Conservation (phyloP, 1,140 invertebrate species). For the Drosophila kohkoa region DNA sequence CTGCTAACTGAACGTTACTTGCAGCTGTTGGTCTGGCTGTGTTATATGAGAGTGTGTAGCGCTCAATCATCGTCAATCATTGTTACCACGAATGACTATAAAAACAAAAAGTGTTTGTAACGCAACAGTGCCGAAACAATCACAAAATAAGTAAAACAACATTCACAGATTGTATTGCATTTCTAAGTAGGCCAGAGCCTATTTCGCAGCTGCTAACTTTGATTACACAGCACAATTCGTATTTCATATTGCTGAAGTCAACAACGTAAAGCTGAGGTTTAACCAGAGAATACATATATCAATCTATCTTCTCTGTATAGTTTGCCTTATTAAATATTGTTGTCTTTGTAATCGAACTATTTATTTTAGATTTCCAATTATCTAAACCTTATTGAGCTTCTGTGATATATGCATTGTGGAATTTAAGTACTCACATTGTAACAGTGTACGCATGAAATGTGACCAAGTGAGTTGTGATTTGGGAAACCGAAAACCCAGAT, state of each 20-base stretch:
- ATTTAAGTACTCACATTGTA: background rate
- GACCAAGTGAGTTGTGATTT: slow-evolving; percentile 16
- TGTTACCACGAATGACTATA: slow-evolving; percentile 19
- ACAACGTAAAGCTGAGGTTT: slow-evolving; percentile 14
- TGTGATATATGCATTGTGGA: background rate
- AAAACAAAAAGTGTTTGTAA: slow-evolving; percentile 50
- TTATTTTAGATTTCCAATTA: background rate
- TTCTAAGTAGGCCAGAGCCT: slow-evolving; percentile 44
- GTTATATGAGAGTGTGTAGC: slow-evolving; percentile 10
- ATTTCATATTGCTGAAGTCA: slow-evolving; percentile 59
- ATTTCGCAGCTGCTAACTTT: slow-evolving; percentile 66
- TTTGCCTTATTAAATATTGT: too few species aligned
- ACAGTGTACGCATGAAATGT: slow-evolving; percentile 1
- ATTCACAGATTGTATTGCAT: slow-evolving; percentile 66
- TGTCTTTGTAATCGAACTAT: too few species aligned
- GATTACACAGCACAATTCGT: slow-evolving; percentile 56
- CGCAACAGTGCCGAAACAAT: slow-evolving; percentile 67
- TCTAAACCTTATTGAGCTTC: too few species aligned
- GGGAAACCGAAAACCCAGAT: background rate
- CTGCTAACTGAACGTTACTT: background rate
- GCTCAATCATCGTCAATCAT: slow-evolving; percentile 51
- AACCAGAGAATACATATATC: slow-evolving; percentile 59
- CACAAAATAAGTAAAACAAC: slow-evolving; percentile 48
- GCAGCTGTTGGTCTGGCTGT: slow-evolving; percentile 18
- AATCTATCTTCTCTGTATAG: slow-evolving; percentile 17